Base-by-base conservation (phyloP, 1,140 invertebrate species). In the Hycleus cichorii region DNA sequence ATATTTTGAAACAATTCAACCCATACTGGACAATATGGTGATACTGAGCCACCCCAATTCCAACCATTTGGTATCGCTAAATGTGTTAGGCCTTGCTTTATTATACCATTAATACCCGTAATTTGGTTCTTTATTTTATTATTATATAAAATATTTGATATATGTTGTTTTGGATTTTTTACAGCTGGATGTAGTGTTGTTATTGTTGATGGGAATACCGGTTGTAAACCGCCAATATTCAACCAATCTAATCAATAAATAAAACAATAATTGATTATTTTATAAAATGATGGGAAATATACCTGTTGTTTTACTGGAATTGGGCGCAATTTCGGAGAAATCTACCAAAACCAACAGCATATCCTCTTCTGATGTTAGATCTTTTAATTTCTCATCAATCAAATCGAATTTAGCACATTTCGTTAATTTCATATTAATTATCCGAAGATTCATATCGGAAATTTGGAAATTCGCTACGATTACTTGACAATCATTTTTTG, bases 1-100 rank as follows among this genome's bases (percentile, higher is more conserved):
- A 58, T 56, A 57, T 52, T 62, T 10, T 63, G 12, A 57, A 59
- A 76, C 42, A 78, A 59, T 66, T 84, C 81, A 25, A 79, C 80
- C 84, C 85, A 90, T 2, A 89, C 73, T 9, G 88, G 88, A 69
- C 83, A 87, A 72, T 84, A 83, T 47, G 81, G 80, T 25, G 85
- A 88, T 2, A 82, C 86, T 6, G 83, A 76, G 2, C 89, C 89
- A 39, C 87, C 88, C 88, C 87, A 90, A 11, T 78, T 79, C 89
- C 89, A 91, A 7, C 87, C 87, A 42, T 83, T 78, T 2, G 89
- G 88, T 52, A 91, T 91, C 39, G 86, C 86, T n/a, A 89, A 72
- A 69, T 89, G 88, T 55, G 78, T 82, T 25, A 90, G 73, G 0
- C 88, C 88, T 24, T 83, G 77, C 24, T 78, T 75, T 39, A 90